Evolutionary conservation across 2,113 vertebrate genomes (phyloP).

Genomic region (Cebidichthys violaceus): DNA sequence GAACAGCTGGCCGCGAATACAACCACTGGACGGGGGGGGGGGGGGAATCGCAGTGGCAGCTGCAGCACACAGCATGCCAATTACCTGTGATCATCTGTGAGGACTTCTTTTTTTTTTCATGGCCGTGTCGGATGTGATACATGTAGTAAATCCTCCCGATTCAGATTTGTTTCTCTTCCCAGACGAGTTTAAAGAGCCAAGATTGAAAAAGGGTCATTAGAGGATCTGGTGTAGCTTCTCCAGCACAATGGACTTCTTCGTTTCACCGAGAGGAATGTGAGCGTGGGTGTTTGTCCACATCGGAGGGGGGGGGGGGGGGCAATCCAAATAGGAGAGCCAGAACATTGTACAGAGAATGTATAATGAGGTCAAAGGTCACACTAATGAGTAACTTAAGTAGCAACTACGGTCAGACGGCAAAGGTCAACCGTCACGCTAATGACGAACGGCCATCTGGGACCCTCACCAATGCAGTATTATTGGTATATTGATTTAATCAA

Average conservation of each 20-base stretch:
- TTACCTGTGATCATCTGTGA: slow-evolving; percentile 29
- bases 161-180: slow-evolving; percentile 18
- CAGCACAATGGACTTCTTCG: neutral
- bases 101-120: slow-evolving; percentile 17
- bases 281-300: neutral
- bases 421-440: slow-evolving; percentile 33
- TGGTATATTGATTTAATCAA: slow-evolving; percentile 36
- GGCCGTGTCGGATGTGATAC: slow-evolving; percentile 23
- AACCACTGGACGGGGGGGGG: slow-evolving; percentile 22
- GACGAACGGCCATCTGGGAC: slow-evolving; percentile 15
- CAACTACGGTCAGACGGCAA: slow-evolving; percentile 25
- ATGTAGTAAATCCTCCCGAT: neutral
- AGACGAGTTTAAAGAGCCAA: neutral
- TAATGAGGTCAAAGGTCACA: slow-evolving; percentile 59
- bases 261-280: neutral
- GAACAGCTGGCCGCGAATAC: slow-evolving; percentile 57
- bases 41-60: slow-evolving; percentile 45
- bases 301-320: neutral
- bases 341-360: slow-evolving; percentile 24
- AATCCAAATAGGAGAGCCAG: neutral
- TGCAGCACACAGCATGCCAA: slow-evolving; percentile 27
- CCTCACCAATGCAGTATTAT: neutral
- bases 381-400: slow-evolving; percentile 34
- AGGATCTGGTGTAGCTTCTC: neutral
- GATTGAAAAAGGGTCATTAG: neutral